A percentile compares a stretch with the other conserved stretches of the same genome.
These are phyloP conservation scores for Drepana falcataria DNA, from an alignment of 2,888 invertebrate genomes.

Conservation along the genomic window DNA sequence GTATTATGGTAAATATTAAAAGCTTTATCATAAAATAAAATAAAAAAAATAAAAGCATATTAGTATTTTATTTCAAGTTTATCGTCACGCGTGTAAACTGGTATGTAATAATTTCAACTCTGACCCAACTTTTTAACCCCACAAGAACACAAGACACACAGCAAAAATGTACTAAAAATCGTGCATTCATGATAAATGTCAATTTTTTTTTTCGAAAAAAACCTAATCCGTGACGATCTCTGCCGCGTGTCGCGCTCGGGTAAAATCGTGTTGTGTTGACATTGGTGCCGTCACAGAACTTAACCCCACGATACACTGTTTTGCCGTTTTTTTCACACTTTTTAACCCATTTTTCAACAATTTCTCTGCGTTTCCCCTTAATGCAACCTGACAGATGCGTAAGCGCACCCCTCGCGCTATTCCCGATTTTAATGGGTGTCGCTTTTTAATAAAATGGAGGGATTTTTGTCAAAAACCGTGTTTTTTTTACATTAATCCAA, in stretches of 20 bases:
- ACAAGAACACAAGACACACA: not conserved
- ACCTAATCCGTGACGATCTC: conserved; percentile 1
- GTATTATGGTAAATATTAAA: too few relatives aligned
- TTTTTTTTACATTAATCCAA: conserved; percentile 62
- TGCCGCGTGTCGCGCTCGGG: conserved; percentile 17
- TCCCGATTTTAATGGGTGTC: conserved; percentile 68
- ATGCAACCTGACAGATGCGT: conserved; percentile 65
- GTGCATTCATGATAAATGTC: not conserved
- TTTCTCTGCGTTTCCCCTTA: conserved; percentile 55
- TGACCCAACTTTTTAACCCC: not conserved
- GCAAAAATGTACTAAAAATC: not conserved
- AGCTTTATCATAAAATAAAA: too few relatives aligned
- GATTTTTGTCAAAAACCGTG: conserved; percentile 36
- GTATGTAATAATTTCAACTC: not conserved
- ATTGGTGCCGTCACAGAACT: conserved; percentile 16
- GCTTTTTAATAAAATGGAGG: conserved; percentile 49
- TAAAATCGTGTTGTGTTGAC: conserved; percentile 25
- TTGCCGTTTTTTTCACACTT: conserved; percentile 60
- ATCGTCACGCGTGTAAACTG: too few relatives aligned
- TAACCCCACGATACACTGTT: conserved; percentile 56
- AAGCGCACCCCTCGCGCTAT: conserved; percentile 46
- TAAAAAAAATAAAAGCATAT: too few relatives aligned
- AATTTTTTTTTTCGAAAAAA: not conserved
- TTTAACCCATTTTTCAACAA: conserved; percentile 75
- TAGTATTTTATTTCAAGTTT: too few relatives aligned